phyloP scores from a whole-genome alignment of 2,113 vertebrate genomes.

The Podarcis cretensis region DNA sequence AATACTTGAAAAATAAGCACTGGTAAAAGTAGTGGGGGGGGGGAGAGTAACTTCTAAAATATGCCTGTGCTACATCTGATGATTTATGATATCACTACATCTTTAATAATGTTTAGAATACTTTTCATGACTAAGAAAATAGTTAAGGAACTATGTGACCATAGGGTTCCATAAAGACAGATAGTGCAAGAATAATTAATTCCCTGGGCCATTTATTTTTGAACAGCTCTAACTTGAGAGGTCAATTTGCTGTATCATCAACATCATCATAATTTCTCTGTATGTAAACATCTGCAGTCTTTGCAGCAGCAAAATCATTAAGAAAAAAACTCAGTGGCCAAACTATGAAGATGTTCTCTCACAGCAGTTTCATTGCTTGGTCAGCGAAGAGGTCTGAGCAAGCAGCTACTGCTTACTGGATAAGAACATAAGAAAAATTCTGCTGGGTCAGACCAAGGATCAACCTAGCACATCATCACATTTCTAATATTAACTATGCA shows the following conservation, averaged over 20 bases:
- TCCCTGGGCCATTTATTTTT: conserved; percentile 36
- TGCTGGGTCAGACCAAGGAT: background rate
- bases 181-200: background rate
- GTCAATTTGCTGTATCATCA: conserved; percentile 54
- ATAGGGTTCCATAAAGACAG: conserved; percentile 20
- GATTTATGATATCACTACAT: conserved; percentile 40
- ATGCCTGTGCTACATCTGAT: conserved; percentile 33
- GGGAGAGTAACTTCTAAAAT: conserved; percentile 50
- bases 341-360: conserved; percentile 31
- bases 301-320: conserved; percentile 38
- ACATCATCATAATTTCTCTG: conserved; percentile 42
- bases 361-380: conserved; percentile 15
- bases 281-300: conserved; percentile 57
- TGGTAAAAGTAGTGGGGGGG: conserved; percentile 30
- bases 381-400: background rate
- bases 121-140: conserved; percentile 30
- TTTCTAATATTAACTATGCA: background rate
- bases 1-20: conserved; percentile 63
- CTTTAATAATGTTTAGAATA: conserved; percentile 18
- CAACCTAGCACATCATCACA: background rate
- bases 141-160: background rate
- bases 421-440: background rate
- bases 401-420: background rate
- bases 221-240: conserved; percentile 46
- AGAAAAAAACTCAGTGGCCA: conserved; percentile 40